Evolutionary conservation across 2,113 vertebrate species (phyloP).

Genomic region (Cyanocitta stelleri): DNA sequence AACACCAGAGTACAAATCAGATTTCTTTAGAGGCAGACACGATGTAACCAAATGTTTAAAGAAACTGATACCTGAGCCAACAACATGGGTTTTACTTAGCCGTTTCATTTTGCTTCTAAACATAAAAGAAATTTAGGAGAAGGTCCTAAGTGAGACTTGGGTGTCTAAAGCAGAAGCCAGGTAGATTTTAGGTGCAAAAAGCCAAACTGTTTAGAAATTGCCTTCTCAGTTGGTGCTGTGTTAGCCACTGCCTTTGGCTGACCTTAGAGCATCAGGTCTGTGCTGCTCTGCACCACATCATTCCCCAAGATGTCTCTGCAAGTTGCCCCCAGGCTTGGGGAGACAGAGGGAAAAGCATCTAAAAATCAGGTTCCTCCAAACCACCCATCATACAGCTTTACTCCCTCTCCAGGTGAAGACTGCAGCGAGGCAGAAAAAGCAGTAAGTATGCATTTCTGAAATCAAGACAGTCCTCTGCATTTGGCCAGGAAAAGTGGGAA

Average conservation of each 20-base stretch:
- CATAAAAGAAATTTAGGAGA: not conserved
- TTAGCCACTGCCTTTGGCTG: not conserved
- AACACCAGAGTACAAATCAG: not conserved
- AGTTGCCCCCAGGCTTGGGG: too few relatives aligned
- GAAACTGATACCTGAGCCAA: not conserved
- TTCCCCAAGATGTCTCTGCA: accelerated
- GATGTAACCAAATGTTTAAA: not conserved
- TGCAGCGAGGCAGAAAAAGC: not conserved
- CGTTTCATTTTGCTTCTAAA: not conserved
- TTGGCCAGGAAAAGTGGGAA: not conserved
- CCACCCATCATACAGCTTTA: not conserved
- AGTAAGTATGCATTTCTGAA: not conserved
- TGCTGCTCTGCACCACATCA: not conserved
- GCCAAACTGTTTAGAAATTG: not conserved
- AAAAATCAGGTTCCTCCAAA: not conserved
- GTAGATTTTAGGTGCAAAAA: not conserved
- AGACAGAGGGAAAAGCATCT: not conserved
- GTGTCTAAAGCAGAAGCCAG: not conserved
- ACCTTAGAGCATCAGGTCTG: not conserved
- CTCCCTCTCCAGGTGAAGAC: not conserved
- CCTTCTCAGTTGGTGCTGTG: not conserved
- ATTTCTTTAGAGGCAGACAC: not conserved
- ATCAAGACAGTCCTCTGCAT: not conserved
- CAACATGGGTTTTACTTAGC: not conserved
- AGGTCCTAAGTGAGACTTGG: not conserved